Conservation (phyloP, 1,140 invertebrate genomes). For the Ptiloglossa arizonensis region DNA sequence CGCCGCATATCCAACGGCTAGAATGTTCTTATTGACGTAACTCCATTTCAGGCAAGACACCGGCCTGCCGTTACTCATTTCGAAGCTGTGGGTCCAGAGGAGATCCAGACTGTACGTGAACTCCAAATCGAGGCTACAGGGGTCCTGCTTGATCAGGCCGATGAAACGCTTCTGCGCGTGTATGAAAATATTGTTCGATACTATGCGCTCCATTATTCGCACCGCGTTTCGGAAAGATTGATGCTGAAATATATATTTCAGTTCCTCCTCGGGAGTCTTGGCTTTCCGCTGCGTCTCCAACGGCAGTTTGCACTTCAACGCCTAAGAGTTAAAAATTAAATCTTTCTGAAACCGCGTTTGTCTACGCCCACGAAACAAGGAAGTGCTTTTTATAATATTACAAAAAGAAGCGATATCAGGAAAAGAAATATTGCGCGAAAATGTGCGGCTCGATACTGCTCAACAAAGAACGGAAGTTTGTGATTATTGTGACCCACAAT, state of each 20-base stretch:
- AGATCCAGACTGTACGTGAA: slow-evolving; percentile 85
- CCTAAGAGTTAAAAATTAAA: slow-evolving; percentile 1
- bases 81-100: slow-evolving; percentile 85
- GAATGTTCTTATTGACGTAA: slow-evolving; percentile 84
- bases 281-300: background rate
- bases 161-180: slow-evolving; percentile 85
- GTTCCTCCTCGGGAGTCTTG: slow-evolving; percentile 65
- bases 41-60: slow-evolving; percentile 86
- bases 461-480: too few relatives aligned
- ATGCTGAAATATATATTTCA: slow-evolving; percentile 75
- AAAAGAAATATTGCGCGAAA: too few relatives aligned
- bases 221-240: slow-evolving; percentile 84
- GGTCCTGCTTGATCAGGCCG: slow-evolving; percentile 84
- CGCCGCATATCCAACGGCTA: slow-evolving; percentile 87
- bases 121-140: slow-evolving; percentile 83
- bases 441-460: too few relatives aligned
- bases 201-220: slow-evolving; percentile 85
- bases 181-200: slow-evolving; percentile 86
- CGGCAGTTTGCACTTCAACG: slow-evolving; percentile 24
- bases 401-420: too few relatives aligned
- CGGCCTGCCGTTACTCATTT: slow-evolving; percentile 78
- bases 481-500: too few relatives aligned
- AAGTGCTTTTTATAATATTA: too few relatives aligned
- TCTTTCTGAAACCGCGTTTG: background rate
- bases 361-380: too few relatives aligned